A percentile compares a stretch with the other conserved stretches of the same genome.
These are phyloP conservation scores for Scaptomyza flava DNA, from an alignment of 2,888 invertebrate genomes.

Conservation along the genomic window DNA sequence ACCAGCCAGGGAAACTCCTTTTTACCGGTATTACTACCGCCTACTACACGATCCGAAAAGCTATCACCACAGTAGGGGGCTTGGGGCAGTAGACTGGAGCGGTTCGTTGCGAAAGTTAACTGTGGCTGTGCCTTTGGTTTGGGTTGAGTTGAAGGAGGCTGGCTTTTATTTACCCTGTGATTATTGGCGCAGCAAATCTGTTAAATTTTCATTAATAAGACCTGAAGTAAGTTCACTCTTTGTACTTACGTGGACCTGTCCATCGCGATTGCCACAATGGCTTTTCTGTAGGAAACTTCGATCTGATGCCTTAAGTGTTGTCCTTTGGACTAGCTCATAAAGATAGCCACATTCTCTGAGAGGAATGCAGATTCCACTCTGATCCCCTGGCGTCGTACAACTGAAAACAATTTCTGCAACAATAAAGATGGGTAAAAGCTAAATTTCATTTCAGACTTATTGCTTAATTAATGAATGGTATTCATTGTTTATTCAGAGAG, in stretches of 20 bases:
- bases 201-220: not conserved
- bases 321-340: constrained; percentile 55
- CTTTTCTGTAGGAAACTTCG: constrained; percentile 86
- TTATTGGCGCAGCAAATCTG: constrained; percentile 68
- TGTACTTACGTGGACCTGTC: constrained; percentile 62
- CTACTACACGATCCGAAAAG: constrained; percentile 86
- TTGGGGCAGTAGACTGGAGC: constrained; percentile 70
- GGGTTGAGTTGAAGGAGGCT: not conserved
- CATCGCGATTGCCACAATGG: constrained; percentile 88
- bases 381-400: constrained; percentile 70
- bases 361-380: constrained; percentile 68
- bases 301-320: constrained; percentile 40
- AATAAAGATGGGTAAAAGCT: not conserved
- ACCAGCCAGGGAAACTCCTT: constrained; percentile 87
- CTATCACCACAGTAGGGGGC: constrained; percentile 73
- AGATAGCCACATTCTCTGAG: constrained; percentile 65
- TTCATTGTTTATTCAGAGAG: constrained; percentile 32
- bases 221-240: too few relatives aligned
- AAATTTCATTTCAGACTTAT: not conserved
- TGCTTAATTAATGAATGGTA: not conserved
- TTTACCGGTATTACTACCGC: constrained; percentile 86
- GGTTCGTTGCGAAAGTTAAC: not conserved
- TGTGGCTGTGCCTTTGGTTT: not conserved
- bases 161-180: constrained; percentile 65
- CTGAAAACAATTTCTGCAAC: constrained; percentile 61